phyloP scores from a whole-genome alignment of 2,888 invertebrate species.

The Lycia hirtaria region DNA sequence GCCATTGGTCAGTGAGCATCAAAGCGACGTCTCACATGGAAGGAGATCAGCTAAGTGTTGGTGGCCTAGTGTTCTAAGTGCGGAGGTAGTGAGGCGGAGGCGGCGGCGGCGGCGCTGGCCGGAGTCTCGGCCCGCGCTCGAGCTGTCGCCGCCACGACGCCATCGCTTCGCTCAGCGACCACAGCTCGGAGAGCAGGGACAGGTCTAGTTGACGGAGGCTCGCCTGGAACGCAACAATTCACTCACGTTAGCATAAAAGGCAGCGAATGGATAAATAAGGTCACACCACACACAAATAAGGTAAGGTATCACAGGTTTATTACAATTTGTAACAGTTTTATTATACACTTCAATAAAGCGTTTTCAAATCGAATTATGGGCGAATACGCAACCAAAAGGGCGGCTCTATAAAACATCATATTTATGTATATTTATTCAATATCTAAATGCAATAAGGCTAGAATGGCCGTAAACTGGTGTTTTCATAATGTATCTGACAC shows the following conservation, averaged over 20 bases:
- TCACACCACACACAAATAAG: no score
- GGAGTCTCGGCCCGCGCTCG: constrained; percentile 79
- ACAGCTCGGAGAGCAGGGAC: constrained; percentile 94
- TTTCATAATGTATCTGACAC: not conserved
- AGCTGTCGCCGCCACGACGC: constrained; percentile 90
- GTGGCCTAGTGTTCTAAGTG: constrained; percentile 54
- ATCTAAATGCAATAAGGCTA: constrained; percentile 18
- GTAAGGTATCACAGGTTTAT: no score
- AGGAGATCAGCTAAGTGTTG: no score
- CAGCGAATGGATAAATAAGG: not conserved
- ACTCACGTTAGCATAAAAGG: not conserved
- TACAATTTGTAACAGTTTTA: no score
- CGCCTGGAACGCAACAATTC: constrained; percentile 87
- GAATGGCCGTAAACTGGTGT: constrained; percentile 8
- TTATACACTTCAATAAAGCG: no score
- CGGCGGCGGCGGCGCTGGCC: constrained; percentile 81
- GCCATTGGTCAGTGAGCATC: no score
- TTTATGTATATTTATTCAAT: constrained; percentile 21
- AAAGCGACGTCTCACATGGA: no score
- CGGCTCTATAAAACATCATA: not conserved
- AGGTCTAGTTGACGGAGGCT: constrained; percentile 95
- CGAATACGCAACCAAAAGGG: constrained; percentile 22
- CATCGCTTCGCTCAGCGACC: constrained; percentile 96
- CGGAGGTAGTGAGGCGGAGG: constrained; percentile 79
- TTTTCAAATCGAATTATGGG: constrained; percentile 5